A percentile compares a stretch with the other conserved stretches of the same genome.
Conservation (phyloP, 2,113 vertebrate genomes). For the Psilopogon haemacephalus region DNA sequence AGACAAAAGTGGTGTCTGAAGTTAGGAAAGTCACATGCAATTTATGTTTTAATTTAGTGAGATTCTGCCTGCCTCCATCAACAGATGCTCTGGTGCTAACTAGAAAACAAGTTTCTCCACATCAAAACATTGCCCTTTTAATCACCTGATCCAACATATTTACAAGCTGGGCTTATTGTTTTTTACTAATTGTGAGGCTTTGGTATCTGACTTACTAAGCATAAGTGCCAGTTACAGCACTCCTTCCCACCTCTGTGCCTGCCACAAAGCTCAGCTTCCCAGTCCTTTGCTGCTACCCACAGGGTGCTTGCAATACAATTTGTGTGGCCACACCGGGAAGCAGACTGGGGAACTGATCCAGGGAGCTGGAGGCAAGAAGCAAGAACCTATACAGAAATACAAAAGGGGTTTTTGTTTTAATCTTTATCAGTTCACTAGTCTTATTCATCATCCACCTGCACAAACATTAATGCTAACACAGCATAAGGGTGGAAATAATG, state of each 20-base stretch:
- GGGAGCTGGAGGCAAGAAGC: background rate
- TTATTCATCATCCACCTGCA: conserved; percentile 10
- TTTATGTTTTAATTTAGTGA: background rate
- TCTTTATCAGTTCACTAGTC: background rate
- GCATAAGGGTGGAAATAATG: background rate
- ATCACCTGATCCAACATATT: conserved; percentile 38
- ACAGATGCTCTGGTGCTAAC: background rate
- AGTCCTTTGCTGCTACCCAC: background rate
- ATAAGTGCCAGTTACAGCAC: background rate
- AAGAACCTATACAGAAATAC: background rate
- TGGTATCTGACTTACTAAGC: background rate
- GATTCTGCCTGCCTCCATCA: conserved; percentile 2
- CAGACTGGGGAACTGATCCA: background rate
- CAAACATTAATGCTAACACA: conserved; percentile 1
- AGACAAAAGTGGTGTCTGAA: rapidly evolving
- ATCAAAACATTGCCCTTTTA: conserved; percentile 31
- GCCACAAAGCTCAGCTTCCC: background rate
- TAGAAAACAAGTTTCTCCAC: conserved; percentile 35
- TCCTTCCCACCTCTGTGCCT: background rate
- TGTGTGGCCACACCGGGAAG: background rate
- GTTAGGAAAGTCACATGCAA: background rate
- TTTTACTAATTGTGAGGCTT: conserved; percentile 15
- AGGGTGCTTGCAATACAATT: rapidly evolving
- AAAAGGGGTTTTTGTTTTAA: background rate
- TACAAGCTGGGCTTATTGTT: background rate